Evolutionary conservation across 2,888 invertebrate genomes (phyloP).

Genomic region (Agonopterix heracliana): DNA sequence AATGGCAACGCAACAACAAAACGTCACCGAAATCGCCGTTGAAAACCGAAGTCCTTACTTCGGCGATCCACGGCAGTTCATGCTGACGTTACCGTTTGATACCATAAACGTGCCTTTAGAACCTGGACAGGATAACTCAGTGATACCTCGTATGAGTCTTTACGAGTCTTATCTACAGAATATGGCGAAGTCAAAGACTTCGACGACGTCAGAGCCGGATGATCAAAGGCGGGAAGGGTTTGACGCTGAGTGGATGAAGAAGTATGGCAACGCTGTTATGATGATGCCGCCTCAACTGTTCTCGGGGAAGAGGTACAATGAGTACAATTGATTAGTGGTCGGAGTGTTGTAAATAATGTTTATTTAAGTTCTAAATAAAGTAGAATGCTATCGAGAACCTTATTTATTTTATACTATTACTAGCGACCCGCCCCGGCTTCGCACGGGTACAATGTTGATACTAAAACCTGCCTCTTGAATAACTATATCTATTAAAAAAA

Average conservation of each 20-base stretch:
- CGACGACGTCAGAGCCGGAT: slow-evolving; percentile 35
- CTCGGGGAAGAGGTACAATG: slow-evolving; percentile 26
- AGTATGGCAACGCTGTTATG: slow-evolving; percentile 34
- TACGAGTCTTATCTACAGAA: slow-evolving; percentile 63
- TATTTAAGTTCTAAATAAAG: neutral
- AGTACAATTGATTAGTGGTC: neutral
- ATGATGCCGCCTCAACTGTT: slow-evolving; percentile 28
- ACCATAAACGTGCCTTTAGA: slow-evolving; percentile 60
- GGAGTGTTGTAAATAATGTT: neutral
- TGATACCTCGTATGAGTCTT: slow-evolving; percentile 59
- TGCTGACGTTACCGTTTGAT: slow-evolving; percentile 57
- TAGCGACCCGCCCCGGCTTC: no score
- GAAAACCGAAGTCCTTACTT: slow-evolving; percentile 21
- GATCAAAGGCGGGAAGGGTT: slow-evolving; percentile 16
- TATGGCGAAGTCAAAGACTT: slow-evolving; percentile 36
- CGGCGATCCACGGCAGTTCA: slow-evolving; percentile 41
- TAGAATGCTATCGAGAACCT: no score
- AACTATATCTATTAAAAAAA: no score
- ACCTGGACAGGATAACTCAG: slow-evolving; percentile 58
- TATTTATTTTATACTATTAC: no score
- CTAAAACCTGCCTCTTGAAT: no score
- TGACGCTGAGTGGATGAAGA: slow-evolving; percentile 32
- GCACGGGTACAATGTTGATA: no score
- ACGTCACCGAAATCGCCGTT: slow-evolving; percentile 23
- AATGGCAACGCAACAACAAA: slow-evolving; percentile 17